phyloP scores from a whole-genome alignment of 1,140 invertebrate species.

The Hyphantria cunea region DNA sequence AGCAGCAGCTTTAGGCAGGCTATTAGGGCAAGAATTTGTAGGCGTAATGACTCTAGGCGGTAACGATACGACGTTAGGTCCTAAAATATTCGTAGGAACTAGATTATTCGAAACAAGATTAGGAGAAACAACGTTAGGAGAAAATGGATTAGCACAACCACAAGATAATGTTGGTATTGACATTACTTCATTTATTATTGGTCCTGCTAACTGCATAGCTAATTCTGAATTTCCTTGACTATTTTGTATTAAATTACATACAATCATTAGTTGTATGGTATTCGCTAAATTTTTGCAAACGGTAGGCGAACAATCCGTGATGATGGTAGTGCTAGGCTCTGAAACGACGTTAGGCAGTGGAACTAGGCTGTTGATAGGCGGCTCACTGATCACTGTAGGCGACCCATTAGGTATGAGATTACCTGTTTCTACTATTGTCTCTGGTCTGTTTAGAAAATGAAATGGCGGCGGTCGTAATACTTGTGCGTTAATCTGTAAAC shows the following conservation, averaged over 20 bases:
- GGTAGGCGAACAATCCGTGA: slow-evolving; percentile 64
- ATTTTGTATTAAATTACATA: slow-evolving; percentile 59
- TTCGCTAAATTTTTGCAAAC: slow-evolving; percentile 64
- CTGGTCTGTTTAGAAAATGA: slow-evolving; percentile 37
- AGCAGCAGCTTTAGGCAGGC: slow-evolving; percentile 2
- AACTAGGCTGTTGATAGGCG: slow-evolving; percentile 20
- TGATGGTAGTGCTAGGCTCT: slow-evolving; percentile 48
- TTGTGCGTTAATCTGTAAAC: slow-evolving; percentile 44
- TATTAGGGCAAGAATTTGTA: slow-evolving; percentile 24
- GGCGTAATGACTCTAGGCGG: not conserved
- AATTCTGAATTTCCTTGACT: slow-evolving; percentile 43
- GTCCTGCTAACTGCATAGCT: slow-evolving; percentile 47
- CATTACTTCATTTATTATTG: slow-evolving; percentile 54
- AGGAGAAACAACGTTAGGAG: slow-evolving; percentile 23
- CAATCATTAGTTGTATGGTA: slow-evolving; percentile 66
- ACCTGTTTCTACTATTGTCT: slow-evolving; percentile 24
- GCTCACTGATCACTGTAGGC: slow-evolving; percentile 27
- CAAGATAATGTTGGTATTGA: slow-evolving; percentile 45
- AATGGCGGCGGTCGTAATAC: slow-evolving; percentile 31
- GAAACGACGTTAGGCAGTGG: slow-evolving; percentile 24
- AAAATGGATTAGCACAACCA: slow-evolving; percentile 47
- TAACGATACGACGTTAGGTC: not conserved
- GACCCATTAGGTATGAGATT: slow-evolving; percentile 7
- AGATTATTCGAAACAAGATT: slow-evolving; percentile 30
- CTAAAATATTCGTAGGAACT: slow-evolving; percentile 1